Conservation (phyloP, 2,113 vertebrate genomes). For the Argyrosomus japonicus region DNA sequence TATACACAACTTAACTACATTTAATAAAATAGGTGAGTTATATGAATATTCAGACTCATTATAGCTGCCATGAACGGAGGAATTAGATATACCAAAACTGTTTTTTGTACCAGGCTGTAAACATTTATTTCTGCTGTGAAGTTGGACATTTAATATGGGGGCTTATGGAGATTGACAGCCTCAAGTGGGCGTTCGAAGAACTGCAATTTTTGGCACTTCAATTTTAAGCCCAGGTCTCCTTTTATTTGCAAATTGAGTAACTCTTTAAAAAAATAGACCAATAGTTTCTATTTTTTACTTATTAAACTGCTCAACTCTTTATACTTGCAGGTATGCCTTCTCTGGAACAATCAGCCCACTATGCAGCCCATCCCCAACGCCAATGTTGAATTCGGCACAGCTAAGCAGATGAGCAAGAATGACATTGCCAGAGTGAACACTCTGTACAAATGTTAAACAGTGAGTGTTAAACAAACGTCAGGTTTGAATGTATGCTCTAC, state of each 20-base stretch:
- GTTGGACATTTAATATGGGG: too few relatives aligned
- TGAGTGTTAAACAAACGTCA: slow-evolving; percentile 21
- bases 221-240: too few relatives aligned
- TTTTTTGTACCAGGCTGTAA: too few relatives aligned
- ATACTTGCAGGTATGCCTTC: slow-evolving; percentile 72
- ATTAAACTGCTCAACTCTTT: not conserved
- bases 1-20: too few relatives aligned
- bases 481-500: not conserved
- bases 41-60: too few relatives aligned
- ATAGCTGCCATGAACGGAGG: too few relatives aligned
- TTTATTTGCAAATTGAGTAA: not conserved
- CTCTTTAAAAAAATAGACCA: not conserved
- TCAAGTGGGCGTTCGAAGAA: too few relatives aligned
- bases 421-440: slow-evolving; percentile 75
- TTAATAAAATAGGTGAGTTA: too few relatives aligned
- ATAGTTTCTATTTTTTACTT: not conserved
- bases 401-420: slow-evolving; percentile 70
- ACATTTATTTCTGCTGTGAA: too few relatives aligned
- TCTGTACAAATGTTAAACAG: slow-evolving; percentile 69
- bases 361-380: slow-evolving; percentile 73
- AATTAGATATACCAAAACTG: too few relatives aligned
- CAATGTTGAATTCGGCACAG: slow-evolving; percentile 67
- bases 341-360: slow-evolving; percentile 75
- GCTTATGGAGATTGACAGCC: too few relatives aligned
- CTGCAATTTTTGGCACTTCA: too few relatives aligned